phyloP scores from a whole-genome alignment of 2,888 invertebrate species.

The Orthosia gothica region DNA sequence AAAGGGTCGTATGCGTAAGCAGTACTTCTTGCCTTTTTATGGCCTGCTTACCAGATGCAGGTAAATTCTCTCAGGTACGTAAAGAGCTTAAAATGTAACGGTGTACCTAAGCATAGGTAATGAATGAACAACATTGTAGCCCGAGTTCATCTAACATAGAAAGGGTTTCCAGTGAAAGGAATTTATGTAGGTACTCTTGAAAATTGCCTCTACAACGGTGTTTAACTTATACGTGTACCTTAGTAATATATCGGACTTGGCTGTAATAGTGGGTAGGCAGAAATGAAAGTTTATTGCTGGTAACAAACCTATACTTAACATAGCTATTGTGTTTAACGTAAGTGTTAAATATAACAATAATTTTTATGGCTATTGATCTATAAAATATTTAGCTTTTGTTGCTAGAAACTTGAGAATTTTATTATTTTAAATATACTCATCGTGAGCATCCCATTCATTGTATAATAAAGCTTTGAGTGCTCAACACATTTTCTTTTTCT shows the following conservation, averaged over 20 bases:
- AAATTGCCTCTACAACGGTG: slow-evolving; percentile 56
- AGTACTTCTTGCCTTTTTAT: slow-evolving; percentile 46
- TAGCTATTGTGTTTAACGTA: slow-evolving; percentile 41
- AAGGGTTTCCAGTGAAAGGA: slow-evolving; percentile 73
- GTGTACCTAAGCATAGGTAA: slow-evolving; percentile 66
- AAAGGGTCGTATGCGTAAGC: slow-evolving; percentile 45
- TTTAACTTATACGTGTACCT: slow-evolving; percentile 61
- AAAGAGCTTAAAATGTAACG: slow-evolving; percentile 65
- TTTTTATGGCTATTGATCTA: neutral
- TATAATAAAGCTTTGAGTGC: neutral
- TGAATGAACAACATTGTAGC: slow-evolving; percentile 68
- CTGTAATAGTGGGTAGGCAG: slow-evolving; percentile 38
- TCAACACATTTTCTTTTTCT: too few relatives aligned
- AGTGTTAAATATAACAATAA: slow-evolving; percentile 23
- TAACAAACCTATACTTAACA: slow-evolving; percentile 23
- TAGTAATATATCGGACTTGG: slow-evolving; percentile 46
- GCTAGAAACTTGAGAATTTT: neutral
- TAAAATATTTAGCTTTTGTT: neutral
- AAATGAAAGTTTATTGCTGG: slow-evolving; percentile 25
- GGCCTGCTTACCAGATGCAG: slow-evolving; percentile 51
- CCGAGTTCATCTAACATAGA: slow-evolving; percentile 64
- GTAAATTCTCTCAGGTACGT: slow-evolving; percentile 53
- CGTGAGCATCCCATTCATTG: neutral
- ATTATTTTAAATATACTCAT: neutral
- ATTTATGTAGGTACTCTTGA: slow-evolving; percentile 74